Conservation (phyloP, 2,888 invertebrate species). For the Arctia plantaginis region DNA sequence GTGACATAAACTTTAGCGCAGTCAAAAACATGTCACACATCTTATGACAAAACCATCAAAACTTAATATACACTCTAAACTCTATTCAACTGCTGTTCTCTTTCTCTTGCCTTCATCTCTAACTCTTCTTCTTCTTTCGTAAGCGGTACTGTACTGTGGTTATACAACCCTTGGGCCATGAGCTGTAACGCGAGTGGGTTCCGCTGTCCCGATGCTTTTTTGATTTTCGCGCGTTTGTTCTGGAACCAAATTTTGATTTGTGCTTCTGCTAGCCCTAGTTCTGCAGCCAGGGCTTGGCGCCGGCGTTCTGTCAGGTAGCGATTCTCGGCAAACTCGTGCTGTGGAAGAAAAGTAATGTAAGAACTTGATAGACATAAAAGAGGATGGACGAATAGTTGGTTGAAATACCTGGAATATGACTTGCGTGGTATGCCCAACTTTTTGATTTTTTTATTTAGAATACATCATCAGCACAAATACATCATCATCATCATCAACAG, state of each 20-base stretch:
- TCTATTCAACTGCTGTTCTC: conserved; percentile 72
- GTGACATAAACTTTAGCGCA: neutral
- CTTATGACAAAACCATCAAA: conserved; percentile 37
- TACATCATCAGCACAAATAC: too few species aligned
- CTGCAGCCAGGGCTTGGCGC: conserved; percentile 95
- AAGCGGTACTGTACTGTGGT: conserved; percentile 89
- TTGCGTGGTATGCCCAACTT: neutral
- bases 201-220: conserved; percentile 94
- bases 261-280: conserved; percentile 97
- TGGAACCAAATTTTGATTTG: conserved; percentile 99
- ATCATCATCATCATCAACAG: neutral
- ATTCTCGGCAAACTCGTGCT: conserved; percentile 97
- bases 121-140: conserved; percentile 91
- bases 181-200: conserved; percentile 95
- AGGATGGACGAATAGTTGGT: neutral
- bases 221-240: conserved; percentile 98
- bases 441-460: too few species aligned
- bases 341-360: conserved; percentile 40
- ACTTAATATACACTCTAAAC: conserved; percentile 50
- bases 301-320: conserved; percentile 97
- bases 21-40: neutral
- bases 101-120: conserved; percentile 83
- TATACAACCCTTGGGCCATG: conserved; percentile 98
- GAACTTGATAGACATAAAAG: neutral
- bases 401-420: neutral